phyloP scores from a whole-genome alignment of 2,797 vertebrate genomes.

The Sarcophilus harrisii region DNA sequence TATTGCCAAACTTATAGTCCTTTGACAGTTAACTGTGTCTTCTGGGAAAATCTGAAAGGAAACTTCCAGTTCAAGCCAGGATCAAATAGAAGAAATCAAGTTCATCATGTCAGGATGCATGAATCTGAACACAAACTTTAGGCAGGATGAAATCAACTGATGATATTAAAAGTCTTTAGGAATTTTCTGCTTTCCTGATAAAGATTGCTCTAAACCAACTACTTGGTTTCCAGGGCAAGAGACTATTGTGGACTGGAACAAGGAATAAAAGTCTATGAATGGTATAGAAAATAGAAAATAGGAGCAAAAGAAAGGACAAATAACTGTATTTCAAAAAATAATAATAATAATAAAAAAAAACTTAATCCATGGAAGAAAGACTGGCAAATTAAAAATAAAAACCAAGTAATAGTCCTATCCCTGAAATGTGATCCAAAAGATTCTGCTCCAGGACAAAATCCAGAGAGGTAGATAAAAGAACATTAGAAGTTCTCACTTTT shows the following conservation, averaged over 20 bases:
- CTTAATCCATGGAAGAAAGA: not conserved
- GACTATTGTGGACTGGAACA: not conserved
- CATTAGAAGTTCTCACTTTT: not conserved
- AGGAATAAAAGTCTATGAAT: not conserved
- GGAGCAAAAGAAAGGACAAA: not conserved
- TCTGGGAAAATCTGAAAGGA: not conserved
- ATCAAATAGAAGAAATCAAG: not conserved
- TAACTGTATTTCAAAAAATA: not conserved
- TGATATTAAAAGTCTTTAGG: not conserved
- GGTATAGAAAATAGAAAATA: not conserved
- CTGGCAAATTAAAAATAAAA: not conserved
- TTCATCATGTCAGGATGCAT: not conserved
- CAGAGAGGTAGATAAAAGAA: not conserved
- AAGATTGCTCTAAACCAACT: not conserved
- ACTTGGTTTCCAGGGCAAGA: not conserved
- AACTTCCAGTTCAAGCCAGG: not conserved
- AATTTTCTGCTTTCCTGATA: not conserved
- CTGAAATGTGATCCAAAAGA: not conserved
- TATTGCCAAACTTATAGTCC: not conserved
- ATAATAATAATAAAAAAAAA: not conserved
- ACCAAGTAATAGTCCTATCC: not conserved
- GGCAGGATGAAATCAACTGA: not conserved
- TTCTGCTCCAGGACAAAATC: not conserved
- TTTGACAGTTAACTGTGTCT: not conserved
- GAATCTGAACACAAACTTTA: not conserved